These are phyloP conservation scores for Eupithecia abbreviata DNA, from an alignment of 2,888 invertebrate species.

Conservation along the genomic window DNA sequence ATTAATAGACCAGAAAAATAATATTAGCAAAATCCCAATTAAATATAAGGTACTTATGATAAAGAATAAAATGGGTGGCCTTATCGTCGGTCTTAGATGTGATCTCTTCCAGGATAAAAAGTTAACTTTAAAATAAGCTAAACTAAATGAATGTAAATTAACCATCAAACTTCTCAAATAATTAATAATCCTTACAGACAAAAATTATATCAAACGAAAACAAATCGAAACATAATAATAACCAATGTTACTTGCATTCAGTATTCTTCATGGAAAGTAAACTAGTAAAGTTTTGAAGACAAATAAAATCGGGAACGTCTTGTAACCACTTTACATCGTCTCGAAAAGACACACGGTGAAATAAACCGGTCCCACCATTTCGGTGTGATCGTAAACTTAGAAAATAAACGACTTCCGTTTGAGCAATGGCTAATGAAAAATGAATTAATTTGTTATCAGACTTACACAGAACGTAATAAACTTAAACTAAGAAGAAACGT, in stretches of 20 bases:
- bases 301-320: constrained; percentile 41
- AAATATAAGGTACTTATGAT: no score
- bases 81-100: no score
- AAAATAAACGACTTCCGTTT: neutral
- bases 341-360: constrained; percentile 37
- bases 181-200: neutral
- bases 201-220: neutral
- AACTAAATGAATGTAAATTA: neutral
- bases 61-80: no score
- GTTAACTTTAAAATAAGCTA: no score
- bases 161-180: neutral
- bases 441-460: no score
- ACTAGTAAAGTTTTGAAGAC: constrained; percentile 23
- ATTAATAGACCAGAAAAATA: no score
- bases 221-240: constrained; percentile 13
- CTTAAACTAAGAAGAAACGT: no score
- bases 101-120: no score
- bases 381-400: neutral
- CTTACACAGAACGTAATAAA: no score
- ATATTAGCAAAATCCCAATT: no score
- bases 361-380: neutral
- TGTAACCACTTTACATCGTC: constrained; percentile 51
- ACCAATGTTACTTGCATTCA: constrained; percentile 8
- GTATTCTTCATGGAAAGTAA: constrained; percentile 17
- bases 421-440: neutral